Base-by-base conservation (phyloP, 2,797 vertebrate genomes). In the Chromobotia macracanthus region DNA sequence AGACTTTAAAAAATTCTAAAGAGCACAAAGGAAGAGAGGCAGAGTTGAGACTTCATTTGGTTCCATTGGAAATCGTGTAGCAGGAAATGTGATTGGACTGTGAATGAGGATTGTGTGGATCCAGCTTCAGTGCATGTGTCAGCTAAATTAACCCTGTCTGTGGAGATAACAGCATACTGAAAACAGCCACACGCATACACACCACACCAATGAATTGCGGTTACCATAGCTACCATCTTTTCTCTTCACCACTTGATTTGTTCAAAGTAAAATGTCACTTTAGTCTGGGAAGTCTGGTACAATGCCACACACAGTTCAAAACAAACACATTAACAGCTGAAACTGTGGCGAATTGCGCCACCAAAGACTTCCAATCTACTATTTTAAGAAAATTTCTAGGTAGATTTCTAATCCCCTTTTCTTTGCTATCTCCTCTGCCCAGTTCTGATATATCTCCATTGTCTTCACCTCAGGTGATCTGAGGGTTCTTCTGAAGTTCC, bases 211-310 rank as follows among this genome's bases (percentile, higher is more conserved):
- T 55, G 41, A 41, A 77, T 31, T 60, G 81, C 38, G 50, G 89
- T 93, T 91, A 75, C 91, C 87, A 90, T 89, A 81, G 91, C 86
- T 91, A 93, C 90, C 74, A 76, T 84, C 86, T 80, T 48, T 50
- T 75, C 64, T 77, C 56, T 28, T 66, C 72, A 72, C 70, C 55
- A 80, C 82, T 82, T 84, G 67, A 66, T 80, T 1, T 55, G 77
- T 80, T 70, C 31, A 76, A 66, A 81, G 87, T 82, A 41, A 91
- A 91, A 91, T 87, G 87, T 81, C 87, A 87, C 84, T 88, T 87
- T 65, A 80, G 81, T 79, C 46, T 50, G 80, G 82, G 76, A 13
- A 31, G 63, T 46, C 48, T 21, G 76, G 21, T 10, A 44, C 19
- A 51, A 61, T 58, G 3, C 44, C 63, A 60, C 16, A n/a, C 69